These are phyloP conservation scores for Equus quagga DNA, from an alignment of 2,113 vertebrate genomes.

Conservation along the genomic window DNA sequence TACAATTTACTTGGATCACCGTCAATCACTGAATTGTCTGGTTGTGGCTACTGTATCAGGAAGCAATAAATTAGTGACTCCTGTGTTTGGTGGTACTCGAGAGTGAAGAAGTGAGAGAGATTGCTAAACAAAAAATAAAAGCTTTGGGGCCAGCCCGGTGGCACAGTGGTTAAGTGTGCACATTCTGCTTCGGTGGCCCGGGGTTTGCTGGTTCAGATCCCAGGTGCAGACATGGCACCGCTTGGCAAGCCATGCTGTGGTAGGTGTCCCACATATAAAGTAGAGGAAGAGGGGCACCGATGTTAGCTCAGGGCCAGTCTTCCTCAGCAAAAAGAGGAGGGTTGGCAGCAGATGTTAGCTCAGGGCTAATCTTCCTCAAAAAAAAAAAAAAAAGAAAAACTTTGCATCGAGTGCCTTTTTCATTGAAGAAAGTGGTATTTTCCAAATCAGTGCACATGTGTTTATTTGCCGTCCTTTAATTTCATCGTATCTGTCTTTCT, in stretches of 20 bases:
- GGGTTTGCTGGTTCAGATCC: too few species aligned
- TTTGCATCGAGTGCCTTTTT: neutral
- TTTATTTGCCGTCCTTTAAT: neutral
- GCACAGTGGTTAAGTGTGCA: too few species aligned
- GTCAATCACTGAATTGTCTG: neutral
- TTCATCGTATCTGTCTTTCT: conserved; percentile 33
- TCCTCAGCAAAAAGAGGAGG: too few species aligned
- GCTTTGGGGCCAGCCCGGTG: too few species aligned
- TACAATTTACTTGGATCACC: neutral
- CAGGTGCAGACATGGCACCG: too few species aligned
- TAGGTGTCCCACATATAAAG: too few species aligned
- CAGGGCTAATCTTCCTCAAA: too few species aligned
- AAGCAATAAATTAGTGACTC: neutral
- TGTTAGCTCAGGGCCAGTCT: too few species aligned
- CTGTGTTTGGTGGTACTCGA: neutral
- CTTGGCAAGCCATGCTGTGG: too few species aligned
- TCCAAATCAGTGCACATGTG: neutral
- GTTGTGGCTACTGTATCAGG: neutral
- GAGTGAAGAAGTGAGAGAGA: neutral
- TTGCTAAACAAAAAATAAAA: neutral
- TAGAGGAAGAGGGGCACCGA: too few species aligned
- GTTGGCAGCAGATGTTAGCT: too few species aligned
- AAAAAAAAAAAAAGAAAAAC: neutral
- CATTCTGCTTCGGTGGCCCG: too few species aligned
- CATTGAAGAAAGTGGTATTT: neutral